Evolutionary conservation across 2,797 vertebrate genomes (phyloP).

Genomic region (Dryobates pubescens): DNA sequence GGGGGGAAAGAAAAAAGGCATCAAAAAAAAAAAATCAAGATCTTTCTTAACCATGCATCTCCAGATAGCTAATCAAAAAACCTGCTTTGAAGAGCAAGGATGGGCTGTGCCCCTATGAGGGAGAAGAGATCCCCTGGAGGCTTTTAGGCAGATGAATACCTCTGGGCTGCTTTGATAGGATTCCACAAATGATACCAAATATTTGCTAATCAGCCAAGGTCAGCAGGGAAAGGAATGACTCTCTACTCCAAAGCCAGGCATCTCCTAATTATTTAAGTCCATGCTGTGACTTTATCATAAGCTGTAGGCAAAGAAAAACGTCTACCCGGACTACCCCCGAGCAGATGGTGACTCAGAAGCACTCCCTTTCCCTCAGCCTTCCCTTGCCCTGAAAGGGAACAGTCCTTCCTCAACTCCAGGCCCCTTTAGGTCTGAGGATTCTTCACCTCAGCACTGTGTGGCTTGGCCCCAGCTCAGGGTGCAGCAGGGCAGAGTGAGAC

Average conservation of each 20-base stretch:
- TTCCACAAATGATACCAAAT: conserved; percentile 53
- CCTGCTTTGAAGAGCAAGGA: conserved; percentile 53
- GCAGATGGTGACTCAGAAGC: neutral
- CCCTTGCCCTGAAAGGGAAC: neutral
- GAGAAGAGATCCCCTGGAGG: neutral
- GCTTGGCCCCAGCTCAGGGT: neutral
- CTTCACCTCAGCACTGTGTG: neutral
- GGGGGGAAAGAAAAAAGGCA: neutral
- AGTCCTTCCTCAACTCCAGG: neutral
- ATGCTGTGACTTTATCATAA: conserved; percentile 40
- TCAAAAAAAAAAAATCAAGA: neutral
- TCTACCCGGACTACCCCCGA: neutral
- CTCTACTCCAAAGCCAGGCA: conserved; percentile 19
- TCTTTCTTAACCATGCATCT: conserved; percentile 49
- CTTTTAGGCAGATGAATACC: conserved; percentile 40
- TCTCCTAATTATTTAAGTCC: conserved; percentile 62
- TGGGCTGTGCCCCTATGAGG: neutral
- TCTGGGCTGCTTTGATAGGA: conserved; percentile 49
- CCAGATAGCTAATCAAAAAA: conserved; percentile 54
- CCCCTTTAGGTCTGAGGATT: neutral
- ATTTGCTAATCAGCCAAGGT: conserved; percentile 61
- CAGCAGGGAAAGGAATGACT: conserved; percentile 27
- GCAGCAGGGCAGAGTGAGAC: accelerated
- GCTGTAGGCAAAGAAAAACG: neutral
- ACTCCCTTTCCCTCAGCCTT: neutral